Evolutionary conservation across 2,797 vertebrate species (phyloP).

Genomic region (Acanthiza pusilla): DNA sequence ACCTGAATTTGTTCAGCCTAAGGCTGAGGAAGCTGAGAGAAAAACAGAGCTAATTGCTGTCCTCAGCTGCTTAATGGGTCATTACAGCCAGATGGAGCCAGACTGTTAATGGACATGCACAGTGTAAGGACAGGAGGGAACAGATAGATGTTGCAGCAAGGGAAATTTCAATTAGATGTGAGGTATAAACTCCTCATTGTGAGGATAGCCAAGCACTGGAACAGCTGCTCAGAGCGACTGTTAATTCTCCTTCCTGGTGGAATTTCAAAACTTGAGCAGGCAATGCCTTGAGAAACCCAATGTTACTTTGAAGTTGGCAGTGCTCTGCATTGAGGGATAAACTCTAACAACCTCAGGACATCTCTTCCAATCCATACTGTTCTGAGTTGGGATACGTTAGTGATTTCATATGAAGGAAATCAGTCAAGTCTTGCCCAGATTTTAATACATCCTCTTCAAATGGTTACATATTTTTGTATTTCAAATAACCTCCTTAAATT

Average conservation of each 20-base stretch:
- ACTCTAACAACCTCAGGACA: not conserved
- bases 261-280: not conserved
- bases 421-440: not conserved
- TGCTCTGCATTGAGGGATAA: not conserved
- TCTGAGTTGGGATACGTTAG: not conserved
- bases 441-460: not conserved
- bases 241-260: not conserved
- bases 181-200: not conserved
- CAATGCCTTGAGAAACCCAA: not conserved
- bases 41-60: constrained; percentile 10
- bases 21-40: not conserved
- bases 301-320: not conserved
- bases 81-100: constrained; percentile 28
- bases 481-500: not conserved
- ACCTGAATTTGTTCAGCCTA: not conserved
- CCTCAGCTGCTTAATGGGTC: constrained; percentile 17
- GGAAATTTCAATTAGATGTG: constrained; percentile 16
- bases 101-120: not conserved
- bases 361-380: not conserved
- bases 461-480: not conserved
- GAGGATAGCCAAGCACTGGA: not conserved
- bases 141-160: not conserved
- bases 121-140: not conserved
- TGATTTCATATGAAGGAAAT: not conserved
- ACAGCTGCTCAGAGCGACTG: not conserved